Conservation (phyloP, 2,113 vertebrate species). For the Isichthys henryi region DNA sequence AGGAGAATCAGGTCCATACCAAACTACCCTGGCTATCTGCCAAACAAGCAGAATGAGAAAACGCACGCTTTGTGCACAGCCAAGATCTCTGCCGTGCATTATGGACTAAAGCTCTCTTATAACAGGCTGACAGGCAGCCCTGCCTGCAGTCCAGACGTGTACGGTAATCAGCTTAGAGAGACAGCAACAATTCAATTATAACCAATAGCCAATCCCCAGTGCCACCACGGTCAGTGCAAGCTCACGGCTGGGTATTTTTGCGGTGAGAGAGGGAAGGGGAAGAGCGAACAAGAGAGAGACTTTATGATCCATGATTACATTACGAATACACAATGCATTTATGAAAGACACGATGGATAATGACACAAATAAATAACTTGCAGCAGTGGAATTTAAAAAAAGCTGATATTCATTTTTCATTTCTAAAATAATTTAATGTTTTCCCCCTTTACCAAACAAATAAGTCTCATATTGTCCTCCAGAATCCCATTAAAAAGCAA, state of each 20-base stretch:
- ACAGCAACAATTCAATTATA: slow-evolving; percentile 35
- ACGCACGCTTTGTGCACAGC: not conserved
- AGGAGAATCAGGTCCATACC: not conserved
- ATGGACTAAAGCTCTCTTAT: not conserved
- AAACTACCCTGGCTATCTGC: not conserved
- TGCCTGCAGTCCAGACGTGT: slow-evolving; percentile 16
- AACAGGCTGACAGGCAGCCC: not conserved
- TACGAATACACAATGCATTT: slow-evolving; percentile 8
- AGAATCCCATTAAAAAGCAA: slow-evolving; percentile 13
- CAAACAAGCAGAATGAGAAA: not conserved
- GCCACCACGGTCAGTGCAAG: slow-evolving; percentile 10
- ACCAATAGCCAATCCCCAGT: slow-evolving; percentile 22
- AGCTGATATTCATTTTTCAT: slow-evolving; percentile 20
- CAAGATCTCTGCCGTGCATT: not conserved
- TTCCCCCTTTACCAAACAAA: slow-evolving; percentile 21
- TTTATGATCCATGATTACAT: not conserved
- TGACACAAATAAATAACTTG: not conserved
- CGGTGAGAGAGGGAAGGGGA: not conserved
- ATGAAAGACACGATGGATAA: slow-evolving; percentile 15
- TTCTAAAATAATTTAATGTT: slow-evolving; percentile 32
- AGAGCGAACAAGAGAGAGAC: not conserved
- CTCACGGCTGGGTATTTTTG: not conserved
- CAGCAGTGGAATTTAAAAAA: slow-evolving; percentile 25
- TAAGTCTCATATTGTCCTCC: slow-evolving; percentile 24
- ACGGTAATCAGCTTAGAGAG: slow-evolving; percentile 36